Evolutionary conservation across 1,140 invertebrate species (phyloP).

Genomic region (Drosophila carrolli): DNA sequence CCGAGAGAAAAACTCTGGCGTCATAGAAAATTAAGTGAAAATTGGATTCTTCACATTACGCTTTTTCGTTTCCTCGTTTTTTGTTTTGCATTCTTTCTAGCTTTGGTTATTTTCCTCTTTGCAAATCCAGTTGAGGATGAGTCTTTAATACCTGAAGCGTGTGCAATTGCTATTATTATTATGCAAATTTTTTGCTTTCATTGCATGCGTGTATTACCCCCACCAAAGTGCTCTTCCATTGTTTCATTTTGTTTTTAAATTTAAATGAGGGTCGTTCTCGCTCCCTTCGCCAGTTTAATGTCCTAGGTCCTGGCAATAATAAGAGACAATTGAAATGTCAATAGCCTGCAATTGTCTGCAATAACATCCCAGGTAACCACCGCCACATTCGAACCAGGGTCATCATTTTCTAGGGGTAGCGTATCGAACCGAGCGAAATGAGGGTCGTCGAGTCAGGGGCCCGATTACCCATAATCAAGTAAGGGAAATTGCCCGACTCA

Average conservation of each 20-base stretch:
- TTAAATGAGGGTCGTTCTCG: slow-evolving; percentile 55
- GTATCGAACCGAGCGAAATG: background rate
- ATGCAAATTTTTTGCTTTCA: slow-evolving; percentile 77
- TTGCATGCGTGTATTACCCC: slow-evolving; percentile 64
- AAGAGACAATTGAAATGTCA: slow-evolving; percentile 76
- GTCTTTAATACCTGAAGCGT: slow-evolving; percentile 78
- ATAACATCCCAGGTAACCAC: slow-evolving; percentile 39
- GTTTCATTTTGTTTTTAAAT: slow-evolving; percentile 39
- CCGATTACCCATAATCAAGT: slow-evolving; percentile 27
- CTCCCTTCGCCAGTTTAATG: background rate
- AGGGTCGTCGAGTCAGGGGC: slow-evolving; percentile 18
- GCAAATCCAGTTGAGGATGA: slow-evolving; percentile 55
- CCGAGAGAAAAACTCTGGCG: slow-evolving; percentile 51
- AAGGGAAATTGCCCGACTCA: slow-evolving; percentile 8
- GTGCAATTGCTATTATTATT: slow-evolving; percentile 82
- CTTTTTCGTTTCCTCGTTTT: slow-evolving; percentile 8
- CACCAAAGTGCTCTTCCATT: slow-evolving; percentile 2
- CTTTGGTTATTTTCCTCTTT: slow-evolving; percentile 26
- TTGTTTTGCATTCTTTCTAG: slow-evolving; percentile 3
- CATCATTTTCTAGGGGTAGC: slow-evolving; percentile 17
- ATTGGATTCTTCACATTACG: slow-evolving; percentile 73
- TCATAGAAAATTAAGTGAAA: slow-evolving; percentile 75
- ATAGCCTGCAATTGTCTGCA: slow-evolving; percentile 69
- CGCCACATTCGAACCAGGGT: slow-evolving; percentile 7
- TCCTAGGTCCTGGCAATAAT: slow-evolving; percentile 50